A percentile compares a stretch with the other conserved stretches of the same genome.
Conservation (phyloP, 2,797 vertebrate genomes). For the Darevskia mixta region DNA sequence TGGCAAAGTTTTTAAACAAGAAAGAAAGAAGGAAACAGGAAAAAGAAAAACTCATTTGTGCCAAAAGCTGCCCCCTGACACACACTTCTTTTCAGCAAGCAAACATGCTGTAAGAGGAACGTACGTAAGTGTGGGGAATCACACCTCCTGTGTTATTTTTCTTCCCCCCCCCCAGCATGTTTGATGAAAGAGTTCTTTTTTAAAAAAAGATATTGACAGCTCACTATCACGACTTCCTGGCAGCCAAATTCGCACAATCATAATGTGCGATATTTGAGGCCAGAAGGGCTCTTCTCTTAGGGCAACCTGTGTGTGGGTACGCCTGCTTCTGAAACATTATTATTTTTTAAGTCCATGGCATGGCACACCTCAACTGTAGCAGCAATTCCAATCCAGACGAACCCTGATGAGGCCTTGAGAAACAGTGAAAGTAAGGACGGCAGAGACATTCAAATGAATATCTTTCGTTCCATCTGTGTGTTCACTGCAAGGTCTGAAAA, state of each 20-base stretch:
- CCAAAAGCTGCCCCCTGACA: background rate
- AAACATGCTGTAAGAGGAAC: background rate
- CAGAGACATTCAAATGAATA: background rate
- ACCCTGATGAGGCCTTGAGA: background rate
- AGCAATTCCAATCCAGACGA: background rate
- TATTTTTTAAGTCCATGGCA: background rate
- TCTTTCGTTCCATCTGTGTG: background rate
- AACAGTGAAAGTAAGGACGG: accelerated
- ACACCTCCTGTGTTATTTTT: background rate
- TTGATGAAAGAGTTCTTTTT: background rate
- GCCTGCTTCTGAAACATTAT: background rate
- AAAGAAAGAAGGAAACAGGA: too few relatives aligned
- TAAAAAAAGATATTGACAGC: background rate
- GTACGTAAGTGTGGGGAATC: background rate
- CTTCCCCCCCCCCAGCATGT: background rate
- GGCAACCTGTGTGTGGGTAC: background rate
- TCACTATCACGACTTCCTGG: background rate
- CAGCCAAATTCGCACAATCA: background rate
- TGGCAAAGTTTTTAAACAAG: background rate
- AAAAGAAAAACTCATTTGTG: background rate
- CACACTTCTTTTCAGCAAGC: background rate
- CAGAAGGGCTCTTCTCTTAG: background rate
- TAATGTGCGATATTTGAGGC: background rate
- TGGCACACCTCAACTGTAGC: too few relatives aligned
- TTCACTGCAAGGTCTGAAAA: background rate